Evolutionary conservation across 2,888 invertebrate genomes (phyloP), one percentile per base, ranked within the genome.

Genomic region (Serripes groenlandicus): DNA sequence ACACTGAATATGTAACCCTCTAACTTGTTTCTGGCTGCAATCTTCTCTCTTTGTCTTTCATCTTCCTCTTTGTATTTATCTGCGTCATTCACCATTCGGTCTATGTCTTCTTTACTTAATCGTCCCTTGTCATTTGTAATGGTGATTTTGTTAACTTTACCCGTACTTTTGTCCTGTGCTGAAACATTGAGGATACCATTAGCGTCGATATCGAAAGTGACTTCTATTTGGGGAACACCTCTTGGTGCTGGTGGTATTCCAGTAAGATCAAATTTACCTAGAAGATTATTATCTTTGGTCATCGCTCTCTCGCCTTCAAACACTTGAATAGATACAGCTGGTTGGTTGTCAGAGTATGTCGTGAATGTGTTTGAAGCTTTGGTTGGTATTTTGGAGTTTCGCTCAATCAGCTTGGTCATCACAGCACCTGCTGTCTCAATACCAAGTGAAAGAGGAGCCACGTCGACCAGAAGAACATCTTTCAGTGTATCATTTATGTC

Each of bases 291-390:
- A 94, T 98, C 98, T 94, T 97, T 98, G 91, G 98, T 98, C 98
- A 98, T 98, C 73, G 98, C 97, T 90, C 98, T 97, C 95, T 98
- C 98, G 81, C 98, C 98, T 95, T 98, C 98, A 94, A 97, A 98
- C 0, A 98, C 98, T 69, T 91, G 91, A 32, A 92, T 91, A 64
- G 81, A 81, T 23, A 93, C 92, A 7, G 85, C 90, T 5, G 92
- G 91, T 93, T 98, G 98, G 92, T 98, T 98, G 94, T 98, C 98
- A 34, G 97, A 96, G 93, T 98, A 98, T 0, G 98, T 98, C 1
- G 98, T 97, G 93, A 98, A 98, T 23, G 75, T 84, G 32, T 84
- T 79, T 9, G 87, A 85, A 18, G 88, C 84, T 71, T 92, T 92
- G 28, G 91, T 89, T 21, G 95, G 95, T 60, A 95, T 94, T 56